phyloP scores from a whole-genome alignment of 2,888 invertebrate species.

The Aromia moschata region DNA sequence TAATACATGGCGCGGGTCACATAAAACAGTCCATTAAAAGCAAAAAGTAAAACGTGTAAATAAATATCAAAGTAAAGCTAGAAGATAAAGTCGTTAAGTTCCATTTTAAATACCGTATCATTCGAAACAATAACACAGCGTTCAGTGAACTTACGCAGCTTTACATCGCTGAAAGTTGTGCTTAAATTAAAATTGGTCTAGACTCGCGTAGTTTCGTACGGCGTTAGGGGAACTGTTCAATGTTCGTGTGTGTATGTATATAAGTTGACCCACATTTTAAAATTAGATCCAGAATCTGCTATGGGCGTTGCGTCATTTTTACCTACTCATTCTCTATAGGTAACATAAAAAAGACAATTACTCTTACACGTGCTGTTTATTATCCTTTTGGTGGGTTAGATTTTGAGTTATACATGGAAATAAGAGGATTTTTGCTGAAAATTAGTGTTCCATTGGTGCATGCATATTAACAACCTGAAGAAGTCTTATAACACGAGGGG shows the following conservation, averaged over 20 bases:
- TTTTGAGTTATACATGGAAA: too few relatives aligned
- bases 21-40: conserved; percentile 22
- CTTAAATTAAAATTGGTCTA: conserved; percentile 40
- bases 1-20: neutral
- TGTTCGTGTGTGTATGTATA: neutral
- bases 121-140: conserved; percentile 49
- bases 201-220: conserved; percentile 32
- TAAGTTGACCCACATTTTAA: conserved; percentile 21
- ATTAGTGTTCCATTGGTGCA: too few relatives aligned
- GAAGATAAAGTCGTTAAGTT: conserved; percentile 26
- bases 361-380: neutral
- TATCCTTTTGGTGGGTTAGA: too few relatives aligned
- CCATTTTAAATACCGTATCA: conserved; percentile 21
- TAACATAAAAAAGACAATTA: neutral
- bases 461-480: too few relatives aligned
- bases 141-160: conserved; percentile 47
- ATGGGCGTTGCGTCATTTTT: conserved; percentile 17
- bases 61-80: conserved; percentile 30
- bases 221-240: conserved; percentile 3
- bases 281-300: conserved; percentile 18
- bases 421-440: too few relatives aligned
- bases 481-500: too few relatives aligned
- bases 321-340: conserved; percentile 9
- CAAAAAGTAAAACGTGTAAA: conserved; percentile 15
- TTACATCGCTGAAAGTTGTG: conserved; percentile 33